Percentiles rank a stretch among this genome's conserved stretches.
phyloP scores from a whole-genome alignment of 2,888 invertebrate genomes.

The Ectobius pallidus region DNA sequence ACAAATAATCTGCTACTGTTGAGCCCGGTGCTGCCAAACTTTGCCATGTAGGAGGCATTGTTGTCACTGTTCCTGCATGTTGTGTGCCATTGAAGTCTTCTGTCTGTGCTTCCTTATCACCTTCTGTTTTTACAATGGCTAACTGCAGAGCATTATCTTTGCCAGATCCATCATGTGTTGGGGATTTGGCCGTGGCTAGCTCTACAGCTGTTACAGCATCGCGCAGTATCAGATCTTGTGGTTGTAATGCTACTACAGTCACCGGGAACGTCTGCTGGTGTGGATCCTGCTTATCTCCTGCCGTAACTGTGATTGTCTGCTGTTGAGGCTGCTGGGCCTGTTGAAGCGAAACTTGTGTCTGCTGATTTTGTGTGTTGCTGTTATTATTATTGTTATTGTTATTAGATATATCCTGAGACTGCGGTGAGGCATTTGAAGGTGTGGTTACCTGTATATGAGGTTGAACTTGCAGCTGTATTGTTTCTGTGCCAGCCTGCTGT shows the following conservation, averaged over 20 bases:
- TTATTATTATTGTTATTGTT: conserved; percentile 50
- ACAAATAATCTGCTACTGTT: conserved; percentile 59
- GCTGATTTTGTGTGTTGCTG: conserved; percentile 53
- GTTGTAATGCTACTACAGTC: conserved; percentile 48
- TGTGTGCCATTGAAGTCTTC: conserved; percentile 36
- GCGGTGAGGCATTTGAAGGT: conserved; percentile 21
- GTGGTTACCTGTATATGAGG: conserved; percentile 30
- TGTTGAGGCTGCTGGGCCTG: conserved; percentile 40
- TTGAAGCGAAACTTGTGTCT: conserved; percentile 25
- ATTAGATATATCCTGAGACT: conserved; percentile 40
- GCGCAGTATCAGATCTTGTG: conserved; percentile 46
- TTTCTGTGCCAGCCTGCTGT: conserved; percentile 60
- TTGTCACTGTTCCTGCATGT: conserved; percentile 50
- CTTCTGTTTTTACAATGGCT: conserved; percentile 39
- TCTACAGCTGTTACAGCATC: conserved; percentile 39
- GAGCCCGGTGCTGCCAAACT: conserved; percentile 58
- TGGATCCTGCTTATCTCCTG: conserved; percentile 29
- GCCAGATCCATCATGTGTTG: conserved; percentile 42
- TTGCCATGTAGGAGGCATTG: conserved; percentile 61
- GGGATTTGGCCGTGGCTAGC: conserved; percentile 22
- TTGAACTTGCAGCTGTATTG: conserved; percentile 46
- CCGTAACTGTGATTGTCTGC: conserved; percentile 47
- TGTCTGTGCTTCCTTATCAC: conserved; percentile 49
- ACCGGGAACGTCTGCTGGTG: conserved; percentile 47
- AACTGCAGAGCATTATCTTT: conserved; percentile 47